Evolutionary conservation across 2,113 vertebrate genomes (phyloP), one percentile per base, ranked within the genome.

Genomic region (Phoenicopterus ruber): DNA sequence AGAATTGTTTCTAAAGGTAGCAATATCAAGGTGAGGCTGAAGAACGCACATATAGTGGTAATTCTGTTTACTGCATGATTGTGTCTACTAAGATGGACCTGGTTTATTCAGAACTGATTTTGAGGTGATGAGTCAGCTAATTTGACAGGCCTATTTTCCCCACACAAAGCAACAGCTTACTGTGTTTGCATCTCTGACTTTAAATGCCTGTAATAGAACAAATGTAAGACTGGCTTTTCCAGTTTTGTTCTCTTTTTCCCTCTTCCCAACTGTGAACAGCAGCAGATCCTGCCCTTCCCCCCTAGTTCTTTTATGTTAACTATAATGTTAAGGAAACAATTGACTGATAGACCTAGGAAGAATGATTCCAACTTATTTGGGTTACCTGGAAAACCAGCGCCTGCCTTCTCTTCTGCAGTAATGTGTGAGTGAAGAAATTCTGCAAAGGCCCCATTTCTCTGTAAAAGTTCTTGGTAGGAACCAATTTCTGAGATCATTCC

Each of bases 401-500:
- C 5, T 32, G 81, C 47, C 31, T 90, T 94, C 47, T 93, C 94
- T 73, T 96, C 96, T 70, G 55, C 46, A 73, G 89, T 11, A 38
- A 50, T 0, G 1, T 67, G 80, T 40, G 93, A 96, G 63, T 11
- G 90, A 83, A 99, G 98, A 91, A 99, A 99, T 52, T 99, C 98
- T 69, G 98, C 98, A 92, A 99, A 99, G 47, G 98, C 97, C 6
- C 99, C 99, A 1, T 99, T 98, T 86, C 97, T 98, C 65, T 97
- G 94, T 44, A 99, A 95, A 66, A 99, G 98, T 96, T 99, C 99
- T 95, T 98, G 97, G 89, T 99, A 99, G 47, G 99, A 99, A 61
- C 99, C 99, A 6, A 96, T 98, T 97, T 99, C 99, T 36, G 98
- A 98, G 92, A 99, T 98, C 59, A 94, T 97, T 59, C 99, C 99